Conservation (phyloP, 2,113 vertebrate species). For the Ifrita kowaldi region DNA sequence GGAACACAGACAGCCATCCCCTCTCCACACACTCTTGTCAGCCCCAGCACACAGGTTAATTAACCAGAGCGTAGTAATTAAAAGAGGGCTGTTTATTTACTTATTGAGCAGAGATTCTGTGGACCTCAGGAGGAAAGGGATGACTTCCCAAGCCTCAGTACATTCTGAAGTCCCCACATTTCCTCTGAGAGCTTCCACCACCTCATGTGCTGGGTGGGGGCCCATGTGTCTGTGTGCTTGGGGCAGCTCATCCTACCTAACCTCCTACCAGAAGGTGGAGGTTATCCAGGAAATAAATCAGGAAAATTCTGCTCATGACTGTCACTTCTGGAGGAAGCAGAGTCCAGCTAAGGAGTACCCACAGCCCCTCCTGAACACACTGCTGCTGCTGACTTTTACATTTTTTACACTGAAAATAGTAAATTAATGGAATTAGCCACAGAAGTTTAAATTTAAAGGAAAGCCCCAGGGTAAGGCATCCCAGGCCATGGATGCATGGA, state of each 20-base stretch:
- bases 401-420: background rate
- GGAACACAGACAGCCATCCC: background rate
- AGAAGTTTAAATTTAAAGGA: background rate
- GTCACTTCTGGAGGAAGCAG: background rate
- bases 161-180: background rate
- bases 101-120: background rate
- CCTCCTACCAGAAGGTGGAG: background rate
- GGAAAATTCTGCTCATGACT: background rate
- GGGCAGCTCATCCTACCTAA: background rate
- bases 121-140: background rate
- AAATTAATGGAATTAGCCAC: background rate
- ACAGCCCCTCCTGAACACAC: background rate
- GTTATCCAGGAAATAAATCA: background rate
- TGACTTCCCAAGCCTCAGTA: background rate
- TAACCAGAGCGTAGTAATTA: background rate
- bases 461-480: background rate
- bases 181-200: background rate
- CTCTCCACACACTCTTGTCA: background rate
- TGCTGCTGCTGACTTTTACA: background rate
- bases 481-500: rapidly evolving
- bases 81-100: background rate
- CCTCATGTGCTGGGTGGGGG: background rate
- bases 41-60: background rate
- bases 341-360: background rate
- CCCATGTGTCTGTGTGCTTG: rapidly evolving